A percentile compares a stretch with the other conserved stretches of the same genome.
These are phyloP conservation scores for Drosophila biarmipes DNA, from an alignment of 1,140 invertebrate species.

Conservation along the genomic window DNA sequence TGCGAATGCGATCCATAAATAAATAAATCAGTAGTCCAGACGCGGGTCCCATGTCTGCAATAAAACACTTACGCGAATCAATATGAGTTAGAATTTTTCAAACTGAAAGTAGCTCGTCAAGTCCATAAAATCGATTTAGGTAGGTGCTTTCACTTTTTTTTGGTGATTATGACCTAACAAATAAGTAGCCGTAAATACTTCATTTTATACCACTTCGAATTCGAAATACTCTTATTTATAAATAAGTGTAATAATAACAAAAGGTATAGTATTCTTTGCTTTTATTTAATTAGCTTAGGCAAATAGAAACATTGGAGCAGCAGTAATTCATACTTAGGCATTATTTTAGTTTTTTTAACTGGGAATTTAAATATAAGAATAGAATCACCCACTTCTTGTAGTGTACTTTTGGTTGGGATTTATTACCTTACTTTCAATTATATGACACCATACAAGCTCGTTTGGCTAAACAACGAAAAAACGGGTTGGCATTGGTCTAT, in stretches of 20 bases:
- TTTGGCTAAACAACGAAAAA: slow-evolving; percentile 1
- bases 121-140: slow-evolving; percentile 39
- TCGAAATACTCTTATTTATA: neutral
- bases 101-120: slow-evolving; percentile 39
- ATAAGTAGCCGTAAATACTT: neutral
- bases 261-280: too few species aligned
- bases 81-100: slow-evolving; percentile 34
- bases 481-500: slow-evolving; percentile 1
- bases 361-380: neutral
- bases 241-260: too few species aligned
- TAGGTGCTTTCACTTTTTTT: slow-evolving; percentile 45
- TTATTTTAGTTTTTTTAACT: too few species aligned
- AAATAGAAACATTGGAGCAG: too few species aligned
- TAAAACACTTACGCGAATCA: slow-evolving; percentile 38
- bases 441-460: neutral
- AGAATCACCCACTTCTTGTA: neutral
- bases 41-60: slow-evolving; percentile 25
- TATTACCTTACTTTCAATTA: slow-evolving; percentile 4
- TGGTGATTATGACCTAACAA: slow-evolving; percentile 1
- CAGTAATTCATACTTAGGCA: too few species aligned
- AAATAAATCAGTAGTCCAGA: slow-evolving; percentile 8
- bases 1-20: slow-evolving; percentile 24
- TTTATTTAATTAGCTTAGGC: too few species aligned
- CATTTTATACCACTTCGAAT: neutral
- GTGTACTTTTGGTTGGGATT: neutral